These are phyloP conservation scores for Myiothlypis chrysogaster DNA, from an alignment of 2,797 vertebrate genomes.

Conservation along the genomic window DNA sequence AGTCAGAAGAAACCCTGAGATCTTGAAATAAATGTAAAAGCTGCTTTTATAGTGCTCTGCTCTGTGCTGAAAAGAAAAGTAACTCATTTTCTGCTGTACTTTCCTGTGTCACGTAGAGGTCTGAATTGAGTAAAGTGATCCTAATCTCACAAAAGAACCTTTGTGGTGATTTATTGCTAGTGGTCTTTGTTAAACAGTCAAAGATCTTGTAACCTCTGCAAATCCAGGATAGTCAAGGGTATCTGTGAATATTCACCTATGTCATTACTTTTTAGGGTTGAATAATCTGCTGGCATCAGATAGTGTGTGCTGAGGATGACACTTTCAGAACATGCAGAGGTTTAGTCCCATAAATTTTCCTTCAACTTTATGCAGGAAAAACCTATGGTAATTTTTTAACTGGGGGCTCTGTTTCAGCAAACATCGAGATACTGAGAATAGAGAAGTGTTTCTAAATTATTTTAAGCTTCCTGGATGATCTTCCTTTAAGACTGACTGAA, in stretches of 20 bases:
- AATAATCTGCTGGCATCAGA: neutral
- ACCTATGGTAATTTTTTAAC: neutral
- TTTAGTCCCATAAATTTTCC: neutral
- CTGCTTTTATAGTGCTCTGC: conserved; percentile 49
- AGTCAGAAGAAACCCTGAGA: conserved; percentile 56
- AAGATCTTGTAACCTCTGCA: neutral
- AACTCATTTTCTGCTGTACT: conserved; percentile 38
- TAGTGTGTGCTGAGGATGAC: neutral
- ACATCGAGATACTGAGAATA: neutral
- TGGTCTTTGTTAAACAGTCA: conserved; percentile 8
- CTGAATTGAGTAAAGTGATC: conserved; percentile 45
- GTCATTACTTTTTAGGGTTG: neutral
- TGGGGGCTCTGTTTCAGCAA: neutral
- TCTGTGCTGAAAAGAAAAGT: conserved; percentile 10
- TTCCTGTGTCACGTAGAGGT: conserved; percentile 10
- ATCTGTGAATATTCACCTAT: neutral
- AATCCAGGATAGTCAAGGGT: neutral
- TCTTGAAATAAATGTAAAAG: conserved; percentile 47
- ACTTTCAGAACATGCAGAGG: neutral
- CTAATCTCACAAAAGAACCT: conserved; percentile 41
- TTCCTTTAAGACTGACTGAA: neutral
- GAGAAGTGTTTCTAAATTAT: neutral
- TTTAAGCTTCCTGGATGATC: neutral
- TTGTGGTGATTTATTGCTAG: conserved; percentile 23
- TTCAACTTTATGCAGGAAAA: neutral